Conservation (phyloP, 2,113 vertebrate genomes). For the Laticauda colubrina region DNA sequence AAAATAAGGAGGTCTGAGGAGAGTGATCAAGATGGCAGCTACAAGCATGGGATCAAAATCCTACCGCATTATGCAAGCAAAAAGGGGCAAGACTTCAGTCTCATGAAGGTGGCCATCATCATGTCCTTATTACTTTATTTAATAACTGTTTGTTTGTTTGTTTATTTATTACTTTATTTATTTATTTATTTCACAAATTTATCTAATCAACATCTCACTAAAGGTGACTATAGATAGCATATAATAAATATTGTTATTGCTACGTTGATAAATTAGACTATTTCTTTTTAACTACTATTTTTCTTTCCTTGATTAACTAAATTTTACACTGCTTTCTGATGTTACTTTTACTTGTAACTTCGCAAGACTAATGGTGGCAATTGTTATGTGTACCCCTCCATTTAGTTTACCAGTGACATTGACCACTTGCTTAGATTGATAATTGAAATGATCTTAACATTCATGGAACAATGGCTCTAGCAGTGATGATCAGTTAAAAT, state of each 20-base stretch:
- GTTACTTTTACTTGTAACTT: not conserved
- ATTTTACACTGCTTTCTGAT: not conserved
- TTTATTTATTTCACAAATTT: not conserved
- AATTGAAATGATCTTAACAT: not conserved
- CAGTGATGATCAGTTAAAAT: not conserved
- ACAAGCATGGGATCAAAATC: not conserved
- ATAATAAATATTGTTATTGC: not conserved
- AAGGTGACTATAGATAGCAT: not conserved
- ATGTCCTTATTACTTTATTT: not conserved
- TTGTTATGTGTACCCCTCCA: not conserved
- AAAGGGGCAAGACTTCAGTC: not conserved
- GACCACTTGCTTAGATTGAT: not conserved
- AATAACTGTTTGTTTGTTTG: not conserved
- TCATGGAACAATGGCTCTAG: not conserved
- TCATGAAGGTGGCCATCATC: no score
- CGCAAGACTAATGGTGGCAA: not conserved
- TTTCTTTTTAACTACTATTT: not conserved
- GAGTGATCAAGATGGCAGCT: not conserved
- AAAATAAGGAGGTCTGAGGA: not conserved
- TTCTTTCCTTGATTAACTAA: not conserved
- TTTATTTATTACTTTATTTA: not conserved
- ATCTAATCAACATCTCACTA: not conserved
- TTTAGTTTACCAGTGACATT: not conserved
- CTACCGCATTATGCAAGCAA: not conserved
- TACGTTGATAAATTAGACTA: not conserved